A percentile compares a stretch with the other conserved stretches of the same genome.
These are phyloP conservation scores for Chorisops tibialis DNA, from an alignment of 2,888 invertebrate species.

Conservation along the genomic window DNA sequence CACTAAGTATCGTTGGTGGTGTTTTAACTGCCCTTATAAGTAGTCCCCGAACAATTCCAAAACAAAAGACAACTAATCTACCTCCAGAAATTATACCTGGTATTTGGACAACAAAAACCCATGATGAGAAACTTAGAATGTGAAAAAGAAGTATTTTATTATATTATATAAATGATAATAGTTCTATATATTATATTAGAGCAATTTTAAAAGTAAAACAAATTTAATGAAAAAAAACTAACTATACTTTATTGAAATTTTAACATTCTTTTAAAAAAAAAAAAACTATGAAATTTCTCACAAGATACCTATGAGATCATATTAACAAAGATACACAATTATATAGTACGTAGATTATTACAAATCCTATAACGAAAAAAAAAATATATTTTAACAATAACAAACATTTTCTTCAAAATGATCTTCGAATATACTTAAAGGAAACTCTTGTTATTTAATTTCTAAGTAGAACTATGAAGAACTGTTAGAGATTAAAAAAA, in stretches of 20 bases:
- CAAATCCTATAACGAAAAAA: too few species aligned
- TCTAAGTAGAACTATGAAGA: slow-evolving; percentile 26
- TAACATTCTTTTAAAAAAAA: neutral
- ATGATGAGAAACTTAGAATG: slow-evolving; percentile 40
- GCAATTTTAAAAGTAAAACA: neutral
- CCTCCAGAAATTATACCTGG: slow-evolving; percentile 50
- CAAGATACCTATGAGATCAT: neutral
- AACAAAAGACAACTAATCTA: slow-evolving; percentile 46
- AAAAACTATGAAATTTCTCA: neutral
- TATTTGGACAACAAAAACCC: slow-evolving; percentile 50
- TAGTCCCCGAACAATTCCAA: slow-evolving; percentile 48
- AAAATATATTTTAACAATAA: neutral
- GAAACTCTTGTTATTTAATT: slow-evolving; percentile 28
- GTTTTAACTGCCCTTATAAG: slow-evolving; percentile 46
- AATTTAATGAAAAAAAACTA: neutral
- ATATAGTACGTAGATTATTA: neutral
- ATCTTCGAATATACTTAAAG: neutral
- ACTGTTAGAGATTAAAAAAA: slow-evolving; percentile 22
- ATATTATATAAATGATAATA: neutral
- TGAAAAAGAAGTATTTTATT: slow-evolving; percentile 7
- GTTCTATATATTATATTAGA: neutral
- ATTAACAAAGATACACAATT: neutral
- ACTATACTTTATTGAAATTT: neutral
- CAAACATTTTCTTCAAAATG: slow-evolving; percentile 1
- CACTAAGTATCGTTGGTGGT: slow-evolving; percentile 48